Percentiles rank a stretch among this genome's conserved stretches.
These are phyloP conservation scores for Laterallus jamaicensis DNA, from an alignment of 2,113 vertebrate species.

Conservation along the genomic window DNA sequence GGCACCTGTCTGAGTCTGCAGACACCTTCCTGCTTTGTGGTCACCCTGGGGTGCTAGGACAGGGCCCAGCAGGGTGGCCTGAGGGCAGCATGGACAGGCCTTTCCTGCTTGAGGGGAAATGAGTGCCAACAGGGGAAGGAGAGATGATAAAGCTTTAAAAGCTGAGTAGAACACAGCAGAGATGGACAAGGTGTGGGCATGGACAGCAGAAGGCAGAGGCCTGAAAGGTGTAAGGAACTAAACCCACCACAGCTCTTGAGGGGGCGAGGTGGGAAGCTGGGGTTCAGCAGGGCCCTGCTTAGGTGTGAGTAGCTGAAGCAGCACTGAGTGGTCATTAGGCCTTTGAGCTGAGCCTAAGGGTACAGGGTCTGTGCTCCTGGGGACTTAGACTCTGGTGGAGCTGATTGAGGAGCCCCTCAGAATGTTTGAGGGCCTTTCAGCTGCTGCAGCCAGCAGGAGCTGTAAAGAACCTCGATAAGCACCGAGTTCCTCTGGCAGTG, in stretches of 20 bases:
- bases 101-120: not conserved
- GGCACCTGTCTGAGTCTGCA: not conserved
- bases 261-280: not conserved
- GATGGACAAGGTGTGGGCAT: not conserved
- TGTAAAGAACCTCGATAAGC: not conserved
- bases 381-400: fast-evolving
- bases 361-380: fast-evolving
- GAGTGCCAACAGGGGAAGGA: fast-evolving
- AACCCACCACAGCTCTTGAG: fast-evolving
- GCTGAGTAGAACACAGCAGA: not conserved
- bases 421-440: not conserved
- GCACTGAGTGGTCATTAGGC: fast-evolving
- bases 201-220: not conserved
- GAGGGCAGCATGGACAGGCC: fast-evolving
- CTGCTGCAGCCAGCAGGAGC: not conserved
- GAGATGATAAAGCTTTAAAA: not conserved
- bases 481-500: not conserved
- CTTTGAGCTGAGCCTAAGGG: not conserved
- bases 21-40: not conserved
- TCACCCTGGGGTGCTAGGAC: not conserved
- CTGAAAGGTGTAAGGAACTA: not conserved
- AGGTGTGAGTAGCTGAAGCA: fast-evolving
- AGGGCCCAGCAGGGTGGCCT: not conserved
- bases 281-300: not conserved
- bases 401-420: not conserved